Percentiles rank a stretch among this genome's conserved stretches.
phyloP scores from a whole-genome alignment of 2,888 invertebrate species.

The Gastrophysa polygoni region DNA sequence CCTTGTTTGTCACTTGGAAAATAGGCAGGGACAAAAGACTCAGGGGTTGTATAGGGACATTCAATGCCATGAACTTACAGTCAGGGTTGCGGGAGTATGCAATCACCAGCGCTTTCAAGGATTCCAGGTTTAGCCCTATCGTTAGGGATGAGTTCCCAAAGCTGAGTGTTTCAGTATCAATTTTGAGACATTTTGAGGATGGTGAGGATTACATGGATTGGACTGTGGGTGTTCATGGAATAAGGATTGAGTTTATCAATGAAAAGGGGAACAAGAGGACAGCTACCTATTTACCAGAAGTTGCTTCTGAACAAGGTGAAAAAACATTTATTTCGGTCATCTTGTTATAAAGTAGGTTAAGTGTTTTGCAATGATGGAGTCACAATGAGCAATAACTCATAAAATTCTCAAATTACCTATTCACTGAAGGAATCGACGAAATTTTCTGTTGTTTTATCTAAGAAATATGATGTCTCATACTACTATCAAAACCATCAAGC shows the following conservation, averaged over 20 bases:
- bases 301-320: constrained; percentile 95
- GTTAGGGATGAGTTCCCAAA: constrained; percentile 91
- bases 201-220: constrained; percentile 95
- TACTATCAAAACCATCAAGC: too few relatives aligned
- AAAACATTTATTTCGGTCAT: background rate
- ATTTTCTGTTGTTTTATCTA: too few relatives aligned
- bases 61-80: constrained; percentile 95
- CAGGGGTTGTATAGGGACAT: constrained; percentile 98
- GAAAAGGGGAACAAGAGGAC: constrained; percentile 93
- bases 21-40: constrained; percentile 94
- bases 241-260: constrained; percentile 95
- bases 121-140: constrained; percentile 96
- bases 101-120: constrained; percentile 96
- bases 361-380: too few relatives aligned
- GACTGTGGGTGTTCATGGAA: constrained; percentile 97
- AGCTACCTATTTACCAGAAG: constrained; percentile 98
- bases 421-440: too few relatives aligned
- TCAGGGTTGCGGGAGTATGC: constrained; percentile 95
- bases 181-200: constrained; percentile 95
- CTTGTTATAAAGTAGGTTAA: too few relatives aligned
- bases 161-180: constrained; percentile 93
- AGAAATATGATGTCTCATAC: too few relatives aligned
- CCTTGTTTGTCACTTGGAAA: constrained; percentile 99
- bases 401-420: too few relatives aligned
- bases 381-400: too few relatives aligned